A percentile compares a stretch with the other conserved stretches of the same genome.
Conservation (phyloP, 1,140 invertebrate species). For the Drosophila takahashii region DNA sequence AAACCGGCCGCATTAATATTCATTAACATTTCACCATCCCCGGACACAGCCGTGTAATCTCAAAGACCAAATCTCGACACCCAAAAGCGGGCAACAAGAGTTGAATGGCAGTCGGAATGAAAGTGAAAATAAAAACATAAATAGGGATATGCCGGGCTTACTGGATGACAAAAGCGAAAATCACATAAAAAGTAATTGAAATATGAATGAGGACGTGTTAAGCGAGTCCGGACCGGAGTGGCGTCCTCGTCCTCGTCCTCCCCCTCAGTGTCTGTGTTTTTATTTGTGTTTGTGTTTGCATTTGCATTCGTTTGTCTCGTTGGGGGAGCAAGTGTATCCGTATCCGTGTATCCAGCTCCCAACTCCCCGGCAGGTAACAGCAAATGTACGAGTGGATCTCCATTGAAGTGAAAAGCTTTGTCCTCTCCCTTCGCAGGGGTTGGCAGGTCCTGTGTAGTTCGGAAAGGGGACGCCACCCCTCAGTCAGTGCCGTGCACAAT, state of each 20-base stretch:
- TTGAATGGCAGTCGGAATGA: slow-evolving; percentile 69
- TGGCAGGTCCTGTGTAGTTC: background rate
- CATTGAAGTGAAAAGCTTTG: slow-evolving; percentile 67
- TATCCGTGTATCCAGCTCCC: background rate
- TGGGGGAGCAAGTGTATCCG: slow-evolving; percentile 35
- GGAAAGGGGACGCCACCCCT: slow-evolving; percentile 9
- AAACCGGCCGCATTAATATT: slow-evolving; percentile 74
- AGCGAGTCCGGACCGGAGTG: slow-evolving; percentile 26
- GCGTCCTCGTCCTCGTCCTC: background rate
- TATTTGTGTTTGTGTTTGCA: slow-evolving; percentile 54
- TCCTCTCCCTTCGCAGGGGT: slow-evolving; percentile 26
- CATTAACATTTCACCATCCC: slow-evolving; percentile 74
- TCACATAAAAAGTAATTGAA: slow-evolving; percentile 84
- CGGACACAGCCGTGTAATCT: slow-evolving; percentile 52
- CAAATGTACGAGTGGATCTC: slow-evolving; percentile 33
- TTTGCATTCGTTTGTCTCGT: slow-evolving; percentile 29
- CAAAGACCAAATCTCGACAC: slow-evolving; percentile 79
- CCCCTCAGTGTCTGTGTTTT: slow-evolving; percentile 18
- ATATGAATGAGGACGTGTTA: slow-evolving; percentile 77
- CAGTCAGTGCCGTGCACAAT: slow-evolving; percentile 59
- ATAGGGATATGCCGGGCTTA: slow-evolving; percentile 67
- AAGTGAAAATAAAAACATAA: slow-evolving; percentile 82
- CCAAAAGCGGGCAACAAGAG: slow-evolving; percentile 51
- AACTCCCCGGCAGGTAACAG: slow-evolving; percentile 6
- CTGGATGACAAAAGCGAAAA: slow-evolving; percentile 77